phyloP scores from a whole-genome alignment of 2,888 invertebrate species.

The Acrobasis suavella region DNA sequence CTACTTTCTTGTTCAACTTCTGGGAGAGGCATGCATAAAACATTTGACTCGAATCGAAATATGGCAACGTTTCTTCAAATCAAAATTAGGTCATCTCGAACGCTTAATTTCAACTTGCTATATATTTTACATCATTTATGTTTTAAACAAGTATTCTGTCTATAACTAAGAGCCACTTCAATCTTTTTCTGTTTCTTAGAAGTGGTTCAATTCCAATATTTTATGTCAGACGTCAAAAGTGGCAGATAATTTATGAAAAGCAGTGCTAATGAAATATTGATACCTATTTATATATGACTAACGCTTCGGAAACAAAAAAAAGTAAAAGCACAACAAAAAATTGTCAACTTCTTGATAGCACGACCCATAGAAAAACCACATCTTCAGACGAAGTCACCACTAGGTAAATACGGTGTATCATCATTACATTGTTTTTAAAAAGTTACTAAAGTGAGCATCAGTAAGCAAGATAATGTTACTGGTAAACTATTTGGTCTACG shows the following conservation, averaged over 20 bases:
- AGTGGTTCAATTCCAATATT: no score
- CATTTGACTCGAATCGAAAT: conserved; percentile 15
- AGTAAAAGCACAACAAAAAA: conserved; percentile 43
- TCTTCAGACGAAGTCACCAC: conserved; percentile 44
- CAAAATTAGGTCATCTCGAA: not conserved
- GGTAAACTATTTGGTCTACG: conserved; percentile 47
- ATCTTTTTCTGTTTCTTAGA: not conserved
- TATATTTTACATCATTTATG: conserved; percentile 1
- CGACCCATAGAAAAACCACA: conserved; percentile 45
- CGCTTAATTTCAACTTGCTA: not conserved
- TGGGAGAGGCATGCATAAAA: conserved; percentile 20
- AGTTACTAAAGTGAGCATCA: conserved; percentile 39
- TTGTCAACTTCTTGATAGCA: conserved; percentile 38
- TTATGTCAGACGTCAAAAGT: no score
- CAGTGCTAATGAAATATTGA: no score
- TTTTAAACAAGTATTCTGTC: not conserved
- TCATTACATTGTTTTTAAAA: conserved; percentile 33
- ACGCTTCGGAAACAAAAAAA: not conserved
- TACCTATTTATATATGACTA: not conserved
- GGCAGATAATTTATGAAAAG: no score
- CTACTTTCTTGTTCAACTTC: conserved; percentile 42
- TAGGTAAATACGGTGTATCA: conserved; percentile 41
- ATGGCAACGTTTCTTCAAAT: conserved; percentile 14
- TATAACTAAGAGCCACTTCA: not conserved
- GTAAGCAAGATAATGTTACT: conserved; percentile 38